Percentiles rank a stretch among this genome's conserved stretches.
phyloP scores from a whole-genome alignment of 2,888 invertebrate genomes.

The Erynnis tages region DNA sequence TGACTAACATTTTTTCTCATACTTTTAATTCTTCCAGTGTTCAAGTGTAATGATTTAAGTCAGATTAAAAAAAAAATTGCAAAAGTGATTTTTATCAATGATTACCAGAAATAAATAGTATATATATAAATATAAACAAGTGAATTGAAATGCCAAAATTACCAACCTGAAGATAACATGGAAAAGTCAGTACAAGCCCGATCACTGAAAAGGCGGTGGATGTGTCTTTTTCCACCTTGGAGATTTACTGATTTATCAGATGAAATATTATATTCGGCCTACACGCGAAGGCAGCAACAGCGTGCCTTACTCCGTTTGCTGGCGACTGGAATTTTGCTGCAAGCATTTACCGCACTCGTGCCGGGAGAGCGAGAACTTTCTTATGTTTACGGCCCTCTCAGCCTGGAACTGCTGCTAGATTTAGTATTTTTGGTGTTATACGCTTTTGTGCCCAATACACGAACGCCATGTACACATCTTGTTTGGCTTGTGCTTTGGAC shows the following conservation, averaged over 20 bases:
- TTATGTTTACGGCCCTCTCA: constrained; percentile 54
- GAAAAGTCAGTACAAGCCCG: constrained; percentile 55
- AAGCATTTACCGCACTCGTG: constrained; percentile 58
- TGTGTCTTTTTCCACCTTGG: constrained; percentile 64
- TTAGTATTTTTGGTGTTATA: constrained; percentile 50
- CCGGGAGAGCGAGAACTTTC: constrained; percentile 64
- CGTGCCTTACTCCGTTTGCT: constrained; percentile 64
- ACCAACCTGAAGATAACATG: constrained; percentile 40
- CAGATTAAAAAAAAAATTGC: background rate
- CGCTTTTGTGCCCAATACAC: constrained; percentile 44
- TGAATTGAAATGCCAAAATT: constrained; percentile 35
- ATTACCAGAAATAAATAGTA: background rate
- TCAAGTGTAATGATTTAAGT: background rate
- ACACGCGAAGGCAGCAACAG: constrained; percentile 65
- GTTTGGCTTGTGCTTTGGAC: constrained; percentile 83
- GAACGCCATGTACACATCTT: constrained; percentile 83
- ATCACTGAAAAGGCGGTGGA: constrained; percentile 48
- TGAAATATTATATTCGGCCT: constrained; percentile 64
- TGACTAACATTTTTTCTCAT: too few relatives aligned
- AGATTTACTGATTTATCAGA: constrained; percentile 61
- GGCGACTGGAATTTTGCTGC: constrained; percentile 58
- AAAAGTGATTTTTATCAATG: background rate
- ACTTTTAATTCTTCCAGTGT: background rate
- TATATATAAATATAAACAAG: background rate
- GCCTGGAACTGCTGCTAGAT: constrained; percentile 49